Evolutionary conservation across 2,113 vertebrate genomes (phyloP).

Genomic region (Puma concolor): DNA sequence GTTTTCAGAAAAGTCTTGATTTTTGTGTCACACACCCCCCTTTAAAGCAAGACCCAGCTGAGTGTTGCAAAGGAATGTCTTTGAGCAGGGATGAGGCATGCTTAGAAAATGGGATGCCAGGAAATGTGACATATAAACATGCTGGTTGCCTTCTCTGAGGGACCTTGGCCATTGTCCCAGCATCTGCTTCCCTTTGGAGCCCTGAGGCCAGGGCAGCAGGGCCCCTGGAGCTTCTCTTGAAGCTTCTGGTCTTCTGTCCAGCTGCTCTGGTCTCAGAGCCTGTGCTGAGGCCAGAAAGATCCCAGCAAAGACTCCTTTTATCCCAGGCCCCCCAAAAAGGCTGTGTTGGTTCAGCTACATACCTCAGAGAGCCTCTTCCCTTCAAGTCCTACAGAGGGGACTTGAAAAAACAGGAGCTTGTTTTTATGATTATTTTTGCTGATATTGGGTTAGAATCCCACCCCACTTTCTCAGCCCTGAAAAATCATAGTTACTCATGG

Average conservation of each 20-base stretch:
- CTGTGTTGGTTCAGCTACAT: neutral
- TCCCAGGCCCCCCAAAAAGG: neutral
- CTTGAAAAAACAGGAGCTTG: neutral
- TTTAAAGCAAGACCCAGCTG: neutral
- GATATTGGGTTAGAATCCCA: constrained; percentile 63
- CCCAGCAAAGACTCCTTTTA: neutral
- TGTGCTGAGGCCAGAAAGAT: neutral
- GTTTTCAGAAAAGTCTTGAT: neutral
- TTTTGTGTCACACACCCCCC: neutral
- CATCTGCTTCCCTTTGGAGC: neutral
- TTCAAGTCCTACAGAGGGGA: constrained; percentile 24
- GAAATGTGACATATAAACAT: accelerated
- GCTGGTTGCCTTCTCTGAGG: neutral
- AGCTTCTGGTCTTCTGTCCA: neutral
- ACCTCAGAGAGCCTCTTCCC: constrained; percentile 30
- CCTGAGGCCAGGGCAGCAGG: neutral
- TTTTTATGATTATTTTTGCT: constrained; percentile 59
- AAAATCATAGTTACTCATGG: constrained; percentile 59
- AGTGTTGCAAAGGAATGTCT: neutral
- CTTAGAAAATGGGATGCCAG: neutral
- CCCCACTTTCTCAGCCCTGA: constrained; percentile 72
- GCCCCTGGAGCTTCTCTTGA: neutral
- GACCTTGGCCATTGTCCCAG: neutral
- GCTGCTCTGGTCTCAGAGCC: neutral
- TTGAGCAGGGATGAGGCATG: neutral